phyloP scores from a whole-genome alignment of 2,797 vertebrate genomes.

The Enteromius mattozi region DNA sequence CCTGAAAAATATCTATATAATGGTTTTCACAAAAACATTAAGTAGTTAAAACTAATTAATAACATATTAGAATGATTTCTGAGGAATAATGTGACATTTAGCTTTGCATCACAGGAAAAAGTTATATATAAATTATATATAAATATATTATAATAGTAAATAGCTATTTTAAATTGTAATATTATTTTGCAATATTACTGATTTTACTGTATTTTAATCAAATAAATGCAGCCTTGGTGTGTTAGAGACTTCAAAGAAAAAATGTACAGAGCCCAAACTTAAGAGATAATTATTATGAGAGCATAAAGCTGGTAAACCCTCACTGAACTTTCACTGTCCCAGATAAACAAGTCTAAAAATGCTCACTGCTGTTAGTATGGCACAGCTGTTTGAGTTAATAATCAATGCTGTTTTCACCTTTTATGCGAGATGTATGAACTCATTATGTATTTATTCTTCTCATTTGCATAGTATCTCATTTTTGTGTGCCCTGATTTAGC shows the following conservation, averaged over 20 bases:
- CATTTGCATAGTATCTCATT: neutral
- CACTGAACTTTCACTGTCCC: constrained; percentile 46
- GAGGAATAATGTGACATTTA: neutral
- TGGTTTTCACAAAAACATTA: neutral
- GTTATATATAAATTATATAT: too few relatives aligned
- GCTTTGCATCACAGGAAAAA: neutral
- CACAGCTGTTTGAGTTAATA: constrained; percentile 25
- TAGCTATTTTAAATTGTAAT: neutral
- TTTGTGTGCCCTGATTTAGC: neutral
- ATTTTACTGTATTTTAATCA: neutral
- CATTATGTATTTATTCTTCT: neutral
- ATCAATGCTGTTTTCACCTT: constrained; percentile 21
- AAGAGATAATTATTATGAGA: neutral
- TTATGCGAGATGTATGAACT: neutral
- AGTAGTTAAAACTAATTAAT: neutral
- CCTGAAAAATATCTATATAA: neutral
- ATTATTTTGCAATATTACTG: neutral
- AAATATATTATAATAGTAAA: neutral
- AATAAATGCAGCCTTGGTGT: neutral
- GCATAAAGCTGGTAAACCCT: constrained; percentile 45
- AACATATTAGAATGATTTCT: neutral
- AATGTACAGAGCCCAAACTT: neutral
- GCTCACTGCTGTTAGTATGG: neutral
- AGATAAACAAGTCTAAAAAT: constrained; percentile 47
- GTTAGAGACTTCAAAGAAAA: neutral